These are phyloP conservation scores for Cyclopterus lumpus DNA, from an alignment of 2,797 vertebrate species.

Conservation along the genomic window DNA sequence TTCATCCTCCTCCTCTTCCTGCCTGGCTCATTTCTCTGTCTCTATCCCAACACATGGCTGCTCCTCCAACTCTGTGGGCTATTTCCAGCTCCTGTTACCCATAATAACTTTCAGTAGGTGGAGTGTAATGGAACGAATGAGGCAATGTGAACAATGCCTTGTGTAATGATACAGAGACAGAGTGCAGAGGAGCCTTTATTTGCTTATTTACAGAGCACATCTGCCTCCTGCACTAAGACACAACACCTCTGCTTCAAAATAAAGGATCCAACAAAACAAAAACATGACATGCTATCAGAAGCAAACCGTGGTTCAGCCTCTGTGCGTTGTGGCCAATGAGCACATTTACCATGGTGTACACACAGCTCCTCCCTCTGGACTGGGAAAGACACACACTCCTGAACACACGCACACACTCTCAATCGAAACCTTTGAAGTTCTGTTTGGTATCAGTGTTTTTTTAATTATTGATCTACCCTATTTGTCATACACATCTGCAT, in stretches of 20 bases:
- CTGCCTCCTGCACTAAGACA: not conserved
- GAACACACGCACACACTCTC: not conserved
- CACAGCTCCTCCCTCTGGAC: conserved; percentile 83
- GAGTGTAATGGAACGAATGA: conserved; percentile 34
- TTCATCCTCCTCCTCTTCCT: conserved; percentile 41
- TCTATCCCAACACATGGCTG: conserved; percentile 52
- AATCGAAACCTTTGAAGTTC: not conserved
- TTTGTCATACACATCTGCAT: not conserved
- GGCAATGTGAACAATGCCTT: conserved; percentile 27
- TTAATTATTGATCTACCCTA: not conserved
- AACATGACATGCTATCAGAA: not conserved
- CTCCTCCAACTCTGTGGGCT: conserved; percentile 62
- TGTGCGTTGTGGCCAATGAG: conserved; percentile 20
- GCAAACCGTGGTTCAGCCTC: not conserved
- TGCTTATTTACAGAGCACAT: conserved; percentile 22
- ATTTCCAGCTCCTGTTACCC: conserved; percentile 32
- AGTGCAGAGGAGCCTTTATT: not conserved
- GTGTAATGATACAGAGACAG: conserved; percentile 13
- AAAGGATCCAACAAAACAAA: conserved; percentile 5
- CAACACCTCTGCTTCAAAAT: not conserved
- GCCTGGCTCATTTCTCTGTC: conserved; percentile 46
- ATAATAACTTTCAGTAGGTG: conserved; percentile 37
- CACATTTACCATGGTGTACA: conserved; percentile 55
- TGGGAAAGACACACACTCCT: conserved; percentile 48
- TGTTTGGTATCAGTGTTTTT: not conserved